Percentiles rank a stretch among this genome's conserved stretches.
phyloP scores from a whole-genome alignment of 1,140 invertebrate genomes.

The Papilio glaucus region DNA sequence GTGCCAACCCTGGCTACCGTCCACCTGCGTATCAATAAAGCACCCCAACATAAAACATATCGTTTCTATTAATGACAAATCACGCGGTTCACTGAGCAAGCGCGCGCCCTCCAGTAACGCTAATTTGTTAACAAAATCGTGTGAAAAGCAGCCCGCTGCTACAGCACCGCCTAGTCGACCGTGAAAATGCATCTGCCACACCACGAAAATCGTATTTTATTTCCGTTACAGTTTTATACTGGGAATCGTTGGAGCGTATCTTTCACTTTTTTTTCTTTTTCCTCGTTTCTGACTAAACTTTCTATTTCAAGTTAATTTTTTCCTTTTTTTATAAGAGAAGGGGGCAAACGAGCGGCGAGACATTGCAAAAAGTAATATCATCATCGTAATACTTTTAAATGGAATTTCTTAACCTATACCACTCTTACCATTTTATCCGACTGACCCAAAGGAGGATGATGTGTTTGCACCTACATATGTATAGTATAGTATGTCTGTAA shows the following conservation, averaged over 20 bases:
- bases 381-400: no score
- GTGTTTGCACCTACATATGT: no score
- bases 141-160: conserved; percentile 44
- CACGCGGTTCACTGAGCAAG: conserved; percentile 50
- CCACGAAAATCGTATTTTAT: not conserved
- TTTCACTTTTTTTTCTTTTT: not conserved
- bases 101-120: conserved; percentile 39
- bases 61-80: conserved; percentile 50
- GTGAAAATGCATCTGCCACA: conserved; percentile 53
- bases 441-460: no score
- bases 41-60: conserved; percentile 36
- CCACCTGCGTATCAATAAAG: conserved; percentile 32
- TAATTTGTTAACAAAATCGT: conserved; percentile 56
- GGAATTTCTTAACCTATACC: no score
- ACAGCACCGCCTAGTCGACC: conserved; percentile 40
- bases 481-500: no score
- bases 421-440: no score
- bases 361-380: no score
- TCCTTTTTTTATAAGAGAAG: no score
- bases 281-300: not conserved
- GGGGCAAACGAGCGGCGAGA: no score
- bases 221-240: not conserved
- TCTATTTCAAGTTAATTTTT: conserved; percentile 15
- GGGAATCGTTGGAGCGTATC: not conserved
- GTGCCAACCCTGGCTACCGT: not conserved